phyloP scores from a whole-genome alignment of 2,888 invertebrate genomes.

The Athetis lepigone region DNA sequence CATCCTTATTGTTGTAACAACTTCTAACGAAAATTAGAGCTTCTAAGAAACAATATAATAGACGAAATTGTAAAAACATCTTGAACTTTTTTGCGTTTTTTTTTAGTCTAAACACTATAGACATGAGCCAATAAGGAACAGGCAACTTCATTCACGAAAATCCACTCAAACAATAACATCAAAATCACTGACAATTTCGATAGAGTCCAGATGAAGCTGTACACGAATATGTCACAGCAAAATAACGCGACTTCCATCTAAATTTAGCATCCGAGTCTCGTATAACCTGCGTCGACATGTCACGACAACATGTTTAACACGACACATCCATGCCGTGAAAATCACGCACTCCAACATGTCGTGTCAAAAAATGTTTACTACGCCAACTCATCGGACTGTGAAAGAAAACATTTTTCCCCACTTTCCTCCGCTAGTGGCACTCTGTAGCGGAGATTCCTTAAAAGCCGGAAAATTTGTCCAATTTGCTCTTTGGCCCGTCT shows the following conservation, averaged over 20 bases:
- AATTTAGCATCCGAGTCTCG: conserved; percentile 33
- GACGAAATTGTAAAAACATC: too few relatives aligned
- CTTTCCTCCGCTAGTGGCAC: conserved; percentile 69
- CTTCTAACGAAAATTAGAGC: too few relatives aligned
- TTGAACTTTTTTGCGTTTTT: background rate
- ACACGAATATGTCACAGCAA: conserved; percentile 38
- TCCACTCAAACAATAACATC: conserved; percentile 23
- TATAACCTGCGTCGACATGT: conserved; percentile 30
- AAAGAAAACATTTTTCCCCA: conserved; percentile 72
- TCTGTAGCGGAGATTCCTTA: conserved; percentile 71
- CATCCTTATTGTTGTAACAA: too few relatives aligned
- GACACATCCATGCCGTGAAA: conserved; percentile 32
- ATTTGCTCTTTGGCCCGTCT: conserved; percentile 75
- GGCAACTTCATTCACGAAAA: conserved; percentile 13
- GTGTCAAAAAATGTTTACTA: conserved; percentile 59
- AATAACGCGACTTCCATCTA: conserved; percentile 36
- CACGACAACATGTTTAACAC: conserved; percentile 32
- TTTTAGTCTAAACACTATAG: background rate
- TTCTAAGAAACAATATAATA: too few relatives aligned
- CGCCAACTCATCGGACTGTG: conserved; percentile 59
- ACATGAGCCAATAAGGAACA: conserved; percentile 17
- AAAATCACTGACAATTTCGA: conserved; percentile 37
- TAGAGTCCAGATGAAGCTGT: conserved; percentile 23
- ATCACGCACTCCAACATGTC: conserved; percentile 35
- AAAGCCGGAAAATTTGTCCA: conserved; percentile 83